These are phyloP conservation scores for Micrastur ruficollis DNA, from an alignment of 2,797 vertebrate species.

Conservation along the genomic window DNA sequence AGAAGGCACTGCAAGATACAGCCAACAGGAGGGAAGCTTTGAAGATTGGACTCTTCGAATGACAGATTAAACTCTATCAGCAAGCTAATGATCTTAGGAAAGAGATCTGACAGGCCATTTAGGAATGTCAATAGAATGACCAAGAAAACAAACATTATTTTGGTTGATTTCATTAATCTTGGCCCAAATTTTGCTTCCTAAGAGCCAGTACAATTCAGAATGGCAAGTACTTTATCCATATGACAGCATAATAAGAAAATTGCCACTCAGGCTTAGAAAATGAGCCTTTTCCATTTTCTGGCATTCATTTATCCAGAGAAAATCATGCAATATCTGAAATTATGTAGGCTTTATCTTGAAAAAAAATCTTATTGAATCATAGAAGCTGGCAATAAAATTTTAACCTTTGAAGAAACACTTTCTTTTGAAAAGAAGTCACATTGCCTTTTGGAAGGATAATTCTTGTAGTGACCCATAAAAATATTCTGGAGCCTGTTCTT, in stretches of 20 bases:
- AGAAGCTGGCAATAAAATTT: conserved; percentile 33
- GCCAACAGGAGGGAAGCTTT: not conserved
- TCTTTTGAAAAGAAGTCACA: conserved; percentile 36
- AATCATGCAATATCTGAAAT: conserved; percentile 68
- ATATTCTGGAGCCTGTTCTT: conserved; percentile 2
- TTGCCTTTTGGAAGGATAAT: conserved; percentile 28
- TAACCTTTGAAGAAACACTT: conserved; percentile 51
- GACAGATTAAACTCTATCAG: conserved; percentile 23
- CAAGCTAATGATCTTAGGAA: conserved; percentile 23
- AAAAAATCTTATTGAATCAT: conserved; percentile 18
- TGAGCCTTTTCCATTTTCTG: conserved; percentile 67
- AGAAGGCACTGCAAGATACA: not conserved
- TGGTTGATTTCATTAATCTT: conserved; percentile 74
- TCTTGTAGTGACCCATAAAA: conserved; percentile 23
- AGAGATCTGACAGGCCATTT: conserved; percentile 58
- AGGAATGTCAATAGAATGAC: conserved; percentile 58
- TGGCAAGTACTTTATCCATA: conserved; percentile 57
- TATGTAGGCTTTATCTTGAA: conserved; percentile 56
- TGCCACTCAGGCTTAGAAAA: conserved; percentile 71
- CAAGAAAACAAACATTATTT: conserved; percentile 72
- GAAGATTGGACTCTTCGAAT: not conserved
- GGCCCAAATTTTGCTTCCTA: conserved; percentile 40
- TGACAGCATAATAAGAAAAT: conserved; percentile 72
- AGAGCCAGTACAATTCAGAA: conserved; percentile 46
- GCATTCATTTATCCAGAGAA: conserved; percentile 67